Percentiles rank a stretch among this genome's conserved stretches.
Evolutionary conservation across 2,888 invertebrate species (phyloP).

Genomic region (Noctua janthe): DNA sequence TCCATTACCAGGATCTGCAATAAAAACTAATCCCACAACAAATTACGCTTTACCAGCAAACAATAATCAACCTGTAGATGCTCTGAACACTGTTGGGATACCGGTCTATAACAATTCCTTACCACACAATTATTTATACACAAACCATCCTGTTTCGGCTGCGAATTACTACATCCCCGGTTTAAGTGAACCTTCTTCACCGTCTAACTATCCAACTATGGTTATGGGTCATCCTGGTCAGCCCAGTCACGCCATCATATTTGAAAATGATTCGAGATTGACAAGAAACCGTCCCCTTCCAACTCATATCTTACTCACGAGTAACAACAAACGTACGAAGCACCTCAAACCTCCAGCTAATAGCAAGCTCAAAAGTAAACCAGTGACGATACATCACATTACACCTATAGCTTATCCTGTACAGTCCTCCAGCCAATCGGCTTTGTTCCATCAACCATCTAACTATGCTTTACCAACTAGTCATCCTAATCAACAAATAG

Average conservation of each 20-base stretch:
- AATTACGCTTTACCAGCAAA: slow-evolving; percentile 26
- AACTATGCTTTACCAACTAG: slow-evolving; percentile 57
- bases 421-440: slow-evolving; percentile 52
- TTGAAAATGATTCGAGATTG: slow-evolving; percentile 41
- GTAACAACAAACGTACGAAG: slow-evolving; percentile 53
- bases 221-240: slow-evolving; percentile 46
- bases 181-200: slow-evolving; percentile 46
- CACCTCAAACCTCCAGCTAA: slow-evolving; percentile 61
- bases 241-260: slow-evolving; percentile 52
- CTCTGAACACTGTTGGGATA: slow-evolving; percentile 62
- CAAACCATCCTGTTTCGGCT: slow-evolving; percentile 22
- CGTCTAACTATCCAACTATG: slow-evolving; percentile 62
- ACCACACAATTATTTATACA: slow-evolving; percentile 34
- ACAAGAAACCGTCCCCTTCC: slow-evolving; percentile 38
- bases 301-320: slow-evolving; percentile 41
- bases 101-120: slow-evolving; percentile 57
- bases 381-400: slow-evolving; percentile 47
- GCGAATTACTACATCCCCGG: slow-evolving; percentile 43
- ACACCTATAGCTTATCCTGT: slow-evolving; percentile 46
- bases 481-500: slow-evolving; percentile 21
- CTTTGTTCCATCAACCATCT: slow-evolving; percentile 47
- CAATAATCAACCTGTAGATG: slow-evolving; percentile 32
- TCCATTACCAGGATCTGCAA: slow-evolving; percentile 38
- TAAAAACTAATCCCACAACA: slow-evolving; percentile 12
- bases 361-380: slow-evolving; percentile 54